Conservation (phyloP, 2,113 vertebrate species). For the Arothron firmamentum region DNA sequence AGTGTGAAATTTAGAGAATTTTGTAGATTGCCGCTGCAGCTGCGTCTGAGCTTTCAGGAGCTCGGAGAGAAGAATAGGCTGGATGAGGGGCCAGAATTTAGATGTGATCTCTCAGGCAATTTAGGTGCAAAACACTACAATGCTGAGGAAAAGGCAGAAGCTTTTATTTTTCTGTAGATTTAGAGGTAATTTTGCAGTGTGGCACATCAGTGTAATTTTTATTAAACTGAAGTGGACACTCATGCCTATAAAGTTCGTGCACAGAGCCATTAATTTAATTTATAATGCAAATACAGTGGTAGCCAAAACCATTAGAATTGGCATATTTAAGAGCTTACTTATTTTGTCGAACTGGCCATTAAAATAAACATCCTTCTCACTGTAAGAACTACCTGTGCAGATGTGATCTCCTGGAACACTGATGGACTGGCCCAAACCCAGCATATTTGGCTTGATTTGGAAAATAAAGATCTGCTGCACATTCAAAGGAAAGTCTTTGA, state of each 20-base stretch:
- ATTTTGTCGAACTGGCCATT: too few relatives aligned
- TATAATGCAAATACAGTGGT: background rate
- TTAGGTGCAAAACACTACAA: constrained; percentile 44
- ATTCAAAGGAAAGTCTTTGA: too few relatives aligned
- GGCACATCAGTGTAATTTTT: background rate
- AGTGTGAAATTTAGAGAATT: constrained; percentile 86
- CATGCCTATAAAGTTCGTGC: too few relatives aligned
- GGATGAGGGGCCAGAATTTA: constrained; percentile 67
- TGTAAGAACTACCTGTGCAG: too few relatives aligned
- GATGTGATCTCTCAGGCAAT: constrained; percentile 66
- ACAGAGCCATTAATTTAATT: background rate
- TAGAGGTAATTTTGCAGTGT: constrained; percentile 2
- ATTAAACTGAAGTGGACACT: too few relatives aligned
- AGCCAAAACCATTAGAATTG: background rate
- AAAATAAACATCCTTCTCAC: too few relatives aligned
- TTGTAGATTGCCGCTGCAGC: constrained; percentile 81
- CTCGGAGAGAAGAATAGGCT: constrained; percentile 27
- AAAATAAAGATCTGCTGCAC: too few relatives aligned
- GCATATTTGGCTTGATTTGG: too few relatives aligned
- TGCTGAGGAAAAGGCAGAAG: constrained; percentile 37
- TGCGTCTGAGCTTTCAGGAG: constrained; percentile 69
- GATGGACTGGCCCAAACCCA: too few relatives aligned
- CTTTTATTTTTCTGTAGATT: too few relatives aligned
- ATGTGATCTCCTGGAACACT: too few relatives aligned
- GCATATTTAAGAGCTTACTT: background rate